Evolutionary conservation across 2,888 invertebrate species (phyloP).

Genomic region (Malthinus flaveolus): DNA sequence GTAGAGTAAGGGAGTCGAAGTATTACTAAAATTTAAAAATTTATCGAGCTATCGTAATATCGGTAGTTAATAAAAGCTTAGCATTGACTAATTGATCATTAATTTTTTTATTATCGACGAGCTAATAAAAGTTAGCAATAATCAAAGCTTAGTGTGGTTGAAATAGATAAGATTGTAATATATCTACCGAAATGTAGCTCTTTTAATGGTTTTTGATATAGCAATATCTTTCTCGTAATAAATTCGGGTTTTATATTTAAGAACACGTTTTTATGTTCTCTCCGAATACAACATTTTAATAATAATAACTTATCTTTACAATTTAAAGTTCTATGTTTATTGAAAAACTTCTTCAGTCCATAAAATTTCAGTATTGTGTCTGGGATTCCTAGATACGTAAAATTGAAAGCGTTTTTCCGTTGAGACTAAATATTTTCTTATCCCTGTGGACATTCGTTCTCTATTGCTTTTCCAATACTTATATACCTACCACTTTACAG

Average conservation of each 20-base stretch:
- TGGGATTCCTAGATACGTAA: slow-evolving; percentile 46
- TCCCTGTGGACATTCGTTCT: slow-evolving; percentile 48
- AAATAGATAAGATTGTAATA: background rate
- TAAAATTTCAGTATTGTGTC: slow-evolving; percentile 49
- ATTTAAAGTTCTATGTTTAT: slow-evolving; percentile 34
- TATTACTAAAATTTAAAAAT: no score
- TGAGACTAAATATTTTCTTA: slow-evolving; percentile 49
- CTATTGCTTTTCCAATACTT: slow-evolving; percentile 49
- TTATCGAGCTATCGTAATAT: no score
- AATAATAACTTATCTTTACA: slow-evolving; percentile 22
- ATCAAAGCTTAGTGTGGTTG: no score
- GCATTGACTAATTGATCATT: no score
- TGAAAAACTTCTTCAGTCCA: slow-evolving; percentile 47
- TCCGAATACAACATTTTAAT: slow-evolving; percentile 19
- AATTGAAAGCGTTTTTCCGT: slow-evolving; percentile 47
- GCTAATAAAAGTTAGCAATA: no score
- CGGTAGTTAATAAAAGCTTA: no score
- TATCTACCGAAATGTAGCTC: background rate
- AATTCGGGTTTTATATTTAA: slow-evolving; percentile 21
- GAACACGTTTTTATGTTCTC: slow-evolving; percentile 13
- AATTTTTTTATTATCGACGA: no score
- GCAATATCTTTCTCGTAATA: slow-evolving; percentile 11
- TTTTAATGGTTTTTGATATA: background rate
- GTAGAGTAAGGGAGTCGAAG: no score
- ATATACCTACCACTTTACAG: slow-evolving; percentile 34